Evolutionary conservation across 1,140 invertebrate genomes (phyloP).

Genomic region (Bombus breviceps): DNA sequence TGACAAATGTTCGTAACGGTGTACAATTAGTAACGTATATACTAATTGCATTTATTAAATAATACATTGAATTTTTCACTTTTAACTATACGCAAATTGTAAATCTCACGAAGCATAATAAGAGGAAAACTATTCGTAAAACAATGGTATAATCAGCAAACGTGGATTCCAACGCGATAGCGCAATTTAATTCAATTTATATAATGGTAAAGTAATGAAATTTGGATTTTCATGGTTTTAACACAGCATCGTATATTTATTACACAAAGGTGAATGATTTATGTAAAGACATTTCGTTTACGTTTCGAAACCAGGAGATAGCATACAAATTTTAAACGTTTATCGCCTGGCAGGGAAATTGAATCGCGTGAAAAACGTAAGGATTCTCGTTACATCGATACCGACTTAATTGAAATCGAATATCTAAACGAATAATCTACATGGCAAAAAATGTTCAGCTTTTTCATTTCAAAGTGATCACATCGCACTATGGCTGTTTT

Average conservation of each 20-base stretch:
- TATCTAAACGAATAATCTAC: constrained; percentile 14
- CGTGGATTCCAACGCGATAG: not conserved
- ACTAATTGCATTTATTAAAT: too few relatives aligned
- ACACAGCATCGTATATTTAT: not conserved
- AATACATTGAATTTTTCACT: too few relatives aligned
- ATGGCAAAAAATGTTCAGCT: not conserved
- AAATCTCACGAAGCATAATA: too few relatives aligned
- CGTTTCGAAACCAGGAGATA: not conserved
- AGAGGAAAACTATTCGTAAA: not conserved
- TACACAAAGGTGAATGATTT: too few relatives aligned
- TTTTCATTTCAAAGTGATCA: not conserved
- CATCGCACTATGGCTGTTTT: not conserved
- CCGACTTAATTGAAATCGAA: constrained; percentile 12
- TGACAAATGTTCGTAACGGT: too few relatives aligned
- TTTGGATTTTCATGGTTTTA: not conserved
- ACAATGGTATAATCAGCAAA: not conserved
- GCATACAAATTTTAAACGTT: not conserved
- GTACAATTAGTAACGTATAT: too few relatives aligned
- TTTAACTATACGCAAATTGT: too few relatives aligned
- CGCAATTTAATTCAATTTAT: not conserved
- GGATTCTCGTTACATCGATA: not conserved
- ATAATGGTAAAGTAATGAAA: not conserved
- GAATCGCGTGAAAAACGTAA: not conserved
- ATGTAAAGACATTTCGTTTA: too few relatives aligned
- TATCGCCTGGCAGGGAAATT: not conserved